Evolutionary conservation across 2,797 vertebrate species (phyloP).

Genomic region (Heterohyrax brucei): DNA sequence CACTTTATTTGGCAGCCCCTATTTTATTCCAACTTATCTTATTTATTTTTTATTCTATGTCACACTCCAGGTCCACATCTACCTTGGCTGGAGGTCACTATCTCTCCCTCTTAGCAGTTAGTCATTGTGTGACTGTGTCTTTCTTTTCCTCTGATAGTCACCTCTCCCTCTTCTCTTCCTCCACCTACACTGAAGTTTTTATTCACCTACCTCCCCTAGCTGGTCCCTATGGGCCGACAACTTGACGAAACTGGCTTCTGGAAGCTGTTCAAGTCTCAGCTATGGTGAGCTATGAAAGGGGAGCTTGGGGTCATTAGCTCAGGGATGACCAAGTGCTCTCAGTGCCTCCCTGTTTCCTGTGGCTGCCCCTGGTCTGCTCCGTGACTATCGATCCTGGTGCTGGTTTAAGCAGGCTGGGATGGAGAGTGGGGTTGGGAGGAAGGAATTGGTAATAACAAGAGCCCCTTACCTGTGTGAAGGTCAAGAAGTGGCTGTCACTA

Average conservation of each 20-base stretch:
- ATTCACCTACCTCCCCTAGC: background rate
- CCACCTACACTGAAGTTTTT: background rate
- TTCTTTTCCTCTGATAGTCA: slow-evolving; percentile 42
- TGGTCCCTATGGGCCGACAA: slow-evolving; percentile 54
- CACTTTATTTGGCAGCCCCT: background rate
- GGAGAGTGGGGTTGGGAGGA: background rate
- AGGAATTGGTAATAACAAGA: background rate
- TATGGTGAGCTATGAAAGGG: background rate
- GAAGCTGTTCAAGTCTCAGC: slow-evolving; percentile 48
- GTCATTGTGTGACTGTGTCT: background rate
- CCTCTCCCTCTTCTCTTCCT: slow-evolving; percentile 9
- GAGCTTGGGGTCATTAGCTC: slow-evolving; percentile 6
- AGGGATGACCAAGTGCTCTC: background rate
- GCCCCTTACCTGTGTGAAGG: background rate
- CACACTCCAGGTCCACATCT: background rate
- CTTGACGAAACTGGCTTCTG: background rate
- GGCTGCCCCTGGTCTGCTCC: background rate
- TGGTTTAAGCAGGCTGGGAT: slow-evolving; percentile 10
- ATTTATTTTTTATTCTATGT: background rate
- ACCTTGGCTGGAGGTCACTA: background rate
- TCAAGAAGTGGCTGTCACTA: slow-evolving; percentile 10
- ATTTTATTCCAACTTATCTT: background rate
- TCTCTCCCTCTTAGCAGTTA: background rate
- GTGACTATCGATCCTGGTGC: background rate
- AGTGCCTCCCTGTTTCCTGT: background rate